phyloP scores from a whole-genome alignment of 2,888 invertebrate genomes.

The Tyria jacobaeae region DNA sequence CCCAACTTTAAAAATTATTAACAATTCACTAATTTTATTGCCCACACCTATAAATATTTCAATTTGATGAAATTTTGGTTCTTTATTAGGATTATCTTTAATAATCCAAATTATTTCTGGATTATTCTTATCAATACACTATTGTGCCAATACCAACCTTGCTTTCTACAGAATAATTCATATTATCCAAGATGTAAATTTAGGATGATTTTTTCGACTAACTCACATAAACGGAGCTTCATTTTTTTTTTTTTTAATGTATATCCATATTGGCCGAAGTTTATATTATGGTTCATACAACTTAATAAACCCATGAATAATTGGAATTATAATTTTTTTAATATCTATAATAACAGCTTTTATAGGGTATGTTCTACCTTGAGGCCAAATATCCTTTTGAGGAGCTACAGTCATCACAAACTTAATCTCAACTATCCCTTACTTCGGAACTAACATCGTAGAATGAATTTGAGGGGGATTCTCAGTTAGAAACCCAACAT shows the following conservation, averaged over 20 bases:
- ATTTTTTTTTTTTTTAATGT: slow-evolving; percentile 90
- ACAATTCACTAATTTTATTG: slow-evolving; percentile 86
- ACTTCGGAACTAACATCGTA: slow-evolving; percentile 88
- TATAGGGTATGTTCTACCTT: slow-evolving; percentile 92
- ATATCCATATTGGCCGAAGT: slow-evolving; percentile 89
- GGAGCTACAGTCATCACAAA: slow-evolving; percentile 93
- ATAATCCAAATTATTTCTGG: slow-evolving; percentile 89
- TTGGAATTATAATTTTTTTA: slow-evolving; percentile 89
- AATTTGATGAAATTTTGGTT: slow-evolving; percentile 90
- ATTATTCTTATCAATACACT: slow-evolving; percentile 90
- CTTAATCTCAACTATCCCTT: slow-evolving; percentile 90
- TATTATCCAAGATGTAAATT: slow-evolving; percentile 90
- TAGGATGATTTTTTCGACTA: slow-evolving; percentile 89
- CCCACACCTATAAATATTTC: slow-evolving; percentile 88
- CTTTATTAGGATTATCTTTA: slow-evolving; percentile 88
- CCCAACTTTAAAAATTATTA: slow-evolving; percentile 86
- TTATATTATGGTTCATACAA: slow-evolving; percentile 82
- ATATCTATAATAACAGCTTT: slow-evolving; percentile 91
- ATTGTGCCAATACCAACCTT: slow-evolving; percentile 87
- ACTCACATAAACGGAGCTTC: slow-evolving; percentile 91
- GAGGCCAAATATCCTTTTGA: slow-evolving; percentile 94
- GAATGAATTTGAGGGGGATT: slow-evolving; percentile 93
- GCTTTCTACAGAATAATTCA: slow-evolving; percentile 89
- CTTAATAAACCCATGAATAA: slow-evolving; percentile 87
- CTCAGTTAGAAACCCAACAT: slow-evolving; percentile 90